Evolutionary conservation across 2,888 invertebrate species (phyloP), one percentile per base, ranked within the genome.

Genomic region (Ornithoptera priamus): DNA sequence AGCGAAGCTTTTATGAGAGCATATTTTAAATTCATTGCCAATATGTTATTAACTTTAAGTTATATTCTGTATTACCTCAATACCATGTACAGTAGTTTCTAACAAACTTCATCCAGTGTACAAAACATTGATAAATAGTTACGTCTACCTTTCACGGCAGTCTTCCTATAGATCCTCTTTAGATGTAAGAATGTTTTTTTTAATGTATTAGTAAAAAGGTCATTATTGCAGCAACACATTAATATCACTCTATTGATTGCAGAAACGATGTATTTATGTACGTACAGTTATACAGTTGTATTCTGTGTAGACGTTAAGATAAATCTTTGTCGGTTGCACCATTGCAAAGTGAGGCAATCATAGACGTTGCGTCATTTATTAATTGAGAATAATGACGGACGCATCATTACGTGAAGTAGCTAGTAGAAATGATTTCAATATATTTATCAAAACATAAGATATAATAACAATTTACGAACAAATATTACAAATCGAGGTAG

Each of bases 341-440:
- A 58, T 60, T 53, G 30, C 50, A 17, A 58, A 58, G 42, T 56
- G 64, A 63, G n/a, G 64, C 64, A 64, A 68, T 68, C 50, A 59
- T 50, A 39, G 30, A 20, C 60, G 59, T 64, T 64, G 46, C 53
- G 64, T 68, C 53, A 59, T 17, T 50, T 68, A 63, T 68, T 64
- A 68, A 68, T 68, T 68, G 53, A 59, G 30, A 64, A 63, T 68
- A 63, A 64, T 53, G 64, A 64, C 60, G 59, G 64, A 64, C 36
- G 30, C 30, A 62, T 68, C 42, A 68, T 17, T 58, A 30, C 17
- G 12, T 22, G 58, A 30, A 22, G 59, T 15, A 22, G 59, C n/a
- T 53, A 15, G 58, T 30, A 30, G 30, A 4, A 58, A 22, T 20
- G n/a, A 58, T 22, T 59, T 59, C 20, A 57, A 6, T 57, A 57